Conservation (phyloP, 2,888 invertebrate genomes). For the Gymnoscelis rufifasciata region DNA sequence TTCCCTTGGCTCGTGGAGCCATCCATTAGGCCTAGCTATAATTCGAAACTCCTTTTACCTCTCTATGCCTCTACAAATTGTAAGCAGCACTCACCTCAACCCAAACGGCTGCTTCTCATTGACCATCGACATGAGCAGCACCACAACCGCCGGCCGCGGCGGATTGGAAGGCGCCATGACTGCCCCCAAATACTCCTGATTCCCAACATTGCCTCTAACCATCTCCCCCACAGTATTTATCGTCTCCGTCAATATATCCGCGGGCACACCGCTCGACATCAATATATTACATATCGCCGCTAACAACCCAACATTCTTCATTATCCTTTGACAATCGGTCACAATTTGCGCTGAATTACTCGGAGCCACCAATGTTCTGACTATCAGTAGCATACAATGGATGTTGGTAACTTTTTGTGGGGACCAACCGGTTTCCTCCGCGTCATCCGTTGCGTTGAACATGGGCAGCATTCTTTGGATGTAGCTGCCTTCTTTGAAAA, state of each 20-base stretch:
- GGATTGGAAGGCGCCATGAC: conserved; percentile 96
- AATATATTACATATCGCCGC: conserved; percentile 88
- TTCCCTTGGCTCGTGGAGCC: too few relatives aligned
- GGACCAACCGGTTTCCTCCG: conserved; percentile 89
- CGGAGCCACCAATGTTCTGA: conserved; percentile 95
- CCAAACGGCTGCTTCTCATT: conserved; percentile 97
- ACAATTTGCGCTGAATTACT: conserved; percentile 92
- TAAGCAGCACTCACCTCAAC: conserved; percentile 51
- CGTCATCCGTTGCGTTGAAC: conserved; percentile 86
- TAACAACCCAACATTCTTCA: conserved; percentile 86
- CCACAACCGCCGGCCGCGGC: conserved; percentile 95
- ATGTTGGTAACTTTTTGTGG: conserved; percentile 97
- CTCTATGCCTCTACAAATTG: too few relatives aligned
- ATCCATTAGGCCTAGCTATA: too few relatives aligned
- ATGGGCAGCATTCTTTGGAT: conserved; percentile 93
- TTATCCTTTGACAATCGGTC: conserved; percentile 90
- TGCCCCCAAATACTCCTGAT: conserved; percentile 94
- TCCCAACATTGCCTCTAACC: conserved; percentile 91
- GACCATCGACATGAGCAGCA: conserved; percentile 98
- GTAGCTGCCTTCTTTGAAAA: conserved; percentile 98
- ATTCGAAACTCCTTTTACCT: too few relatives aligned
- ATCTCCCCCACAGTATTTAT: conserved; percentile 97
- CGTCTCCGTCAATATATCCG: conserved; percentile 96
- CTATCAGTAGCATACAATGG: conserved; percentile 93
- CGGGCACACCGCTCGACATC: conserved; percentile 97